These are phyloP conservation scores for Drosophila lacicola DNA, from an alignment of 2,888 invertebrate species.

Conservation along the genomic window DNA sequence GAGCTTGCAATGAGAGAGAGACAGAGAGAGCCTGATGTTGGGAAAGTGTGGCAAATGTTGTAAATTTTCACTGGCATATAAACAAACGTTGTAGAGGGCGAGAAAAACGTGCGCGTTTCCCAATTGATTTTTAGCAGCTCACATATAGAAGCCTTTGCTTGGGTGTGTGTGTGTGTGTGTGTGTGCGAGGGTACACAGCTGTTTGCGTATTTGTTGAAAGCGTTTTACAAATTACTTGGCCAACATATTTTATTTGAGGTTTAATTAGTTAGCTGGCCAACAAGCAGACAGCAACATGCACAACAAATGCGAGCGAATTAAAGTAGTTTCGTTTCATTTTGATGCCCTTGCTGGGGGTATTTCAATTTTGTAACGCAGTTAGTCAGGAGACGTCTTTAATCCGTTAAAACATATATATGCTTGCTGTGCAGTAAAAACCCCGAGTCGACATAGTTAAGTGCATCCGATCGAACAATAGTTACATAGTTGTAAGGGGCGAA, in stretches of 20 bases:
- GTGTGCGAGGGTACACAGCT: slow-evolving; percentile 30
- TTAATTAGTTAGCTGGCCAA: slow-evolving; percentile 73
- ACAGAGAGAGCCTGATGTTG: slow-evolving; percentile 4
- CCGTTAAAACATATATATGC: too few species aligned
- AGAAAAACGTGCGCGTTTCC: slow-evolving; percentile 50
- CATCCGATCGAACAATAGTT: too few species aligned
- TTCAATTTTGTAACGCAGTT: too few species aligned
- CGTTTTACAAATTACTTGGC: slow-evolving; percentile 55
- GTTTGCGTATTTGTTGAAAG: slow-evolving; percentile 44
- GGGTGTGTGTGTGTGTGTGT: slow-evolving; percentile 1
- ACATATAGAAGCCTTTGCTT: not conserved
- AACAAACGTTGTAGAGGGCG: slow-evolving; percentile 29
- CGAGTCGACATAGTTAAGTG: too few species aligned
- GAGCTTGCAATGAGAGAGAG: not conserved
- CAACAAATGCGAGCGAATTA: slow-evolving; percentile 18
- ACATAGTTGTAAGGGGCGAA: too few species aligned
- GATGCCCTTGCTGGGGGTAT: too few species aligned
- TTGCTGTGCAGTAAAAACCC: too few species aligned
- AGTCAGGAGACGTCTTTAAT: too few species aligned
- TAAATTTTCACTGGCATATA: slow-evolving; percentile 51
- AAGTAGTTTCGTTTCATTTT: slow-evolving; percentile 1
- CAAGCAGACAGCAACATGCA: slow-evolving; percentile 20
- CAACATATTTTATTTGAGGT: slow-evolving; percentile 74
- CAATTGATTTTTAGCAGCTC: slow-evolving; percentile 66
- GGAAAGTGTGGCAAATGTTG: slow-evolving; percentile 44